Evolutionary conservation across 35 echinoderm and acorn worm genomes (phyloP), one percentile per base, ranked within the genome.

Genomic region (Patiria miniata): DNA sequence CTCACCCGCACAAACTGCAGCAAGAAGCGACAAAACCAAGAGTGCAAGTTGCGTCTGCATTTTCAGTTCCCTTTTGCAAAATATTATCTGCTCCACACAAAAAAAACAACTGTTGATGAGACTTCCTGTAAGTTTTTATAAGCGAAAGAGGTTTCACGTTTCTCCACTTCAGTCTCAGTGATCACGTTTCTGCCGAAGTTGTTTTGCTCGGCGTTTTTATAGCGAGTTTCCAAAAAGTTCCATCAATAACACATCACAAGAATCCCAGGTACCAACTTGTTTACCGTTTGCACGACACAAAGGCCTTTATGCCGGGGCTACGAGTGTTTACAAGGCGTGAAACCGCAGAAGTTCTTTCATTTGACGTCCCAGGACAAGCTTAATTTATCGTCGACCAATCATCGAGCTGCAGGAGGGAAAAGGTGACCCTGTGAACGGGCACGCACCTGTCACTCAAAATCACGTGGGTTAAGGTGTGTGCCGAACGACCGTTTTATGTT

Each of bases 1-100:
- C 65, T 73, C 65, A 73, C 65, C 65, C 65, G 65, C 65, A 73
- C 65, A 34, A 32, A 73, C 65, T 26, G 65, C 65, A 34, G 34
- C 65, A 26, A 73, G 26, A 1, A 73, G 8, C 34, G 65, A 18
- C 65, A 73, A 73, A 34, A 26, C 21, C 23, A 73, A 34, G 29
- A 73, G 65, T 14, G 1, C 65, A 14, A 73, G 10, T 28, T 73
- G 65, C 26, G 65, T 26, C 65, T 73, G 22, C 65, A 73, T 73
- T 36, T 73, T 73, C 8, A 30, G 14, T 23, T 28, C 34, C 26
- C 34, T 19, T 1, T 30, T 61, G 18, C 19, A 9, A 61, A 32
- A 8, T 26, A 26, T 22, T 73, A 5, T 14, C 23, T 9, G 2
- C 26, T 73, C 26, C 34, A 23, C 17, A 60, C 19, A n/a, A 5